Evolutionary conservation across 2,113 vertebrate genomes (phyloP).

Genomic region (Phaethornis superciliosus): DNA sequence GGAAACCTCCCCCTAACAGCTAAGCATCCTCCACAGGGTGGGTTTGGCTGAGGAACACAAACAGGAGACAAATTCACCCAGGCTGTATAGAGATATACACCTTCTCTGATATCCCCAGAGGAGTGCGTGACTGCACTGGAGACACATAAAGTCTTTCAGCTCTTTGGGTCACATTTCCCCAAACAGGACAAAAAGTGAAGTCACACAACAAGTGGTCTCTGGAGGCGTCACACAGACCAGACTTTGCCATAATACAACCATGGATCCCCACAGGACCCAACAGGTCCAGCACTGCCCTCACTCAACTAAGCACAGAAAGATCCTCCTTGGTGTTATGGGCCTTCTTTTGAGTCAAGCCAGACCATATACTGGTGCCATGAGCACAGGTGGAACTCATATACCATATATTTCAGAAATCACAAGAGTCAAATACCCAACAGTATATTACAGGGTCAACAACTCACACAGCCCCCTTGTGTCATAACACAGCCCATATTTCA

Average conservation of each 20-base stretch:
- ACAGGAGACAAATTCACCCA: neutral
- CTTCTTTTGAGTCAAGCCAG: neutral
- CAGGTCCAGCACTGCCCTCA: neutral
- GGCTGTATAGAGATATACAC: neutral
- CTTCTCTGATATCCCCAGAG: neutral
- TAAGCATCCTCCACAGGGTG: neutral
- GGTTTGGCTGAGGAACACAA: neutral
- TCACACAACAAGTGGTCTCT: neutral
- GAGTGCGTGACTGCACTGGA: neutral
- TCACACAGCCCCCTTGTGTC: neutral
- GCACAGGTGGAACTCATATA: neutral
- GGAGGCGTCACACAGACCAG: neutral
- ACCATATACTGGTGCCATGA: neutral
- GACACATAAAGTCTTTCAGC: neutral
- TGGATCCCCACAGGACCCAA: neutral
- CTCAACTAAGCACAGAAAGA: neutral
- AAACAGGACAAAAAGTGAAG: neutral
- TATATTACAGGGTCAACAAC: neutral
- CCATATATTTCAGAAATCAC: neutral
- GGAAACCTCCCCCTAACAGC: conserved; percentile 10
- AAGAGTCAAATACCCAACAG: neutral
- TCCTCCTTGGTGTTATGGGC: neutral
- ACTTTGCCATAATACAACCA: neutral
- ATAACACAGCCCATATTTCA: neutral
- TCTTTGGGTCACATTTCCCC: neutral